Conservation (phyloP, 2,888 invertebrate genomes). For the Clivina fossor region DNA sequence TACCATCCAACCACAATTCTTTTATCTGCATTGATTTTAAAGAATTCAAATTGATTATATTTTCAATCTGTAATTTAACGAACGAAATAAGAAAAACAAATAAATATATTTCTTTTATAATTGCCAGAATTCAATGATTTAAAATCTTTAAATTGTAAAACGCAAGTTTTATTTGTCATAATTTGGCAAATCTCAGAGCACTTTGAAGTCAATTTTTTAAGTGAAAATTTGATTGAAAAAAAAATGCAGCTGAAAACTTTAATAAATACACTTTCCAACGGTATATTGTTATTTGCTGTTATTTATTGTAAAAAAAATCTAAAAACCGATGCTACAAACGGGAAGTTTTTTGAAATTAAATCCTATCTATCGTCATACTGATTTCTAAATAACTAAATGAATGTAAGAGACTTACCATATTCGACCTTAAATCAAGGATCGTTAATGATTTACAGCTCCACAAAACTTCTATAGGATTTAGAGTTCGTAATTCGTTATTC, state of each 20-base stretch:
- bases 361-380: not conserved
- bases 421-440: conserved; percentile 46
- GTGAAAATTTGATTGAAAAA: not conserved
- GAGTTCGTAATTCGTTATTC: conserved; percentile 47
- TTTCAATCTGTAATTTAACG: conserved; percentile 46
- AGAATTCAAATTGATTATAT: conserved; percentile 40
- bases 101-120: no score
- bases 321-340: no score
- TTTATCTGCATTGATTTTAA: conserved; percentile 45
- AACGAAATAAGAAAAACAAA: no score
- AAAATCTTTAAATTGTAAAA: not conserved
- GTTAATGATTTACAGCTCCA: conserved; percentile 29
- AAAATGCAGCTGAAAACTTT: not conserved
- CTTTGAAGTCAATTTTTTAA: not conserved
- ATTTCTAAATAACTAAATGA: not conserved
- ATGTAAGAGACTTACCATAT: conserved; percentile 42
- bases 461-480: conserved; percentile 46
- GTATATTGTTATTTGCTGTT: not conserved
- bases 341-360: no score
- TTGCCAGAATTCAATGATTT: conserved; percentile 3
- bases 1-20: conserved; percentile 64
- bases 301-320: not conserved
- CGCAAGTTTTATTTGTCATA: not conserved
- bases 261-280: not conserved
- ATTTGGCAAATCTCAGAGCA: no score